Evolutionary conservation across 2,888 invertebrate species (phyloP).

Genomic region (Ormyrus rosae): DNA sequence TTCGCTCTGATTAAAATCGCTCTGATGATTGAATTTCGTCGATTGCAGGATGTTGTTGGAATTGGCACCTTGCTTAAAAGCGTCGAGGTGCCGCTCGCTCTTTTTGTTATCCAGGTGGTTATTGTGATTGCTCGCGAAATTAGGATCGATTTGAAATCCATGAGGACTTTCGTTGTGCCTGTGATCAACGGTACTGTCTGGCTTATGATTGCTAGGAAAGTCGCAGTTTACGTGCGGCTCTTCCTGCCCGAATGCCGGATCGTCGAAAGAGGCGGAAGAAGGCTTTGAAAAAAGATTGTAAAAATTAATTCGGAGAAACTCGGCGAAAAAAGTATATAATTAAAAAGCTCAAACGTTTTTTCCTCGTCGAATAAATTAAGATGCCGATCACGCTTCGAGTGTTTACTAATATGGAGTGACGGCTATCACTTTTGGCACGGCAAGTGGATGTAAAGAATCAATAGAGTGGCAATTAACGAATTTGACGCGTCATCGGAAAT

Average conservation of each 20-base stretch:
- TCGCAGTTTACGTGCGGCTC: slow-evolving; percentile 52
- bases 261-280: slow-evolving; percentile 53
- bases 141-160: slow-evolving; percentile 53
- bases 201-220: slow-evolving; percentile 49
- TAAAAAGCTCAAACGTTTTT: too few species aligned
- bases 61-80: slow-evolving; percentile 20
- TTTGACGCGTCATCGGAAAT: too few species aligned
- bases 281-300: slow-evolving; percentile 41
- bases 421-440: too few species aligned
- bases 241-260: slow-evolving; percentile 50
- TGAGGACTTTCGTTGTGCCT: slow-evolving; percentile 36
- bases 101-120: slow-evolving; percentile 28
- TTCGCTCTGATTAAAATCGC: slow-evolving; percentile 46
- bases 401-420: too few species aligned
- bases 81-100: slow-evolving; percentile 42
- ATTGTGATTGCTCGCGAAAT: slow-evolving; percentile 25
- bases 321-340: too few species aligned
- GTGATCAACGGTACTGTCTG: slow-evolving; percentile 37
- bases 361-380: too few species aligned
- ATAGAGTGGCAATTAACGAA: too few species aligned
- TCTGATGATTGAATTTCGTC: slow-evolving; percentile 50
- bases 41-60: slow-evolving; percentile 43
- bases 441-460: too few species aligned
- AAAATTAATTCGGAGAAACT: neutral
- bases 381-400: too few species aligned